Evolutionary conservation across 2,888 invertebrate species (phyloP).

Genomic region (Digitonthophagus gazella): DNA sequence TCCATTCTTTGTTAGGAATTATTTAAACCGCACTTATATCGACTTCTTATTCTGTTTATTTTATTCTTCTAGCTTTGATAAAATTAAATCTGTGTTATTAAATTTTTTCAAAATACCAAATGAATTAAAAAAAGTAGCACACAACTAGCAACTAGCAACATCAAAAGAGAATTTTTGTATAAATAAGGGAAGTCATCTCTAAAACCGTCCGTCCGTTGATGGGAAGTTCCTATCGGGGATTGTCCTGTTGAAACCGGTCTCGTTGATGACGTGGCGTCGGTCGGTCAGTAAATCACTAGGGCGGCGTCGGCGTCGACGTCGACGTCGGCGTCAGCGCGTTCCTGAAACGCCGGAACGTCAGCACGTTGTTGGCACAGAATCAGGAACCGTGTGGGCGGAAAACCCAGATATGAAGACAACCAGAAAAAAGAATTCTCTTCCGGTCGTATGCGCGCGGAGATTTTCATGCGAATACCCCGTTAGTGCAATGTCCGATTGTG

Average conservation of each 20-base stretch:
- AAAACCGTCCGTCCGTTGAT: too few relatives aligned
- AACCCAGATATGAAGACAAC: not conserved
- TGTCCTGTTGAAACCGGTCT: not conserved
- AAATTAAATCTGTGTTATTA: too few relatives aligned
- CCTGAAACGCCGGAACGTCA: not conserved
- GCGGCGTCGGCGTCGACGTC: too few relatives aligned
- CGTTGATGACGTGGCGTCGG: not conserved
- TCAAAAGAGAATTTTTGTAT: too few relatives aligned
- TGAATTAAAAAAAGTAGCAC: too few relatives aligned
- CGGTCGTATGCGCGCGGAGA: not conserved
- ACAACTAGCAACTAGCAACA: too few relatives aligned
- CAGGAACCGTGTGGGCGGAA: not conserved
- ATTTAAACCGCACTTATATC: not conserved
- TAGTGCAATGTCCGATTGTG: too few relatives aligned
- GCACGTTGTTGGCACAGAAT: not conserved
- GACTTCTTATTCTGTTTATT: not conserved
- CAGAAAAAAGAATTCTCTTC: not conserved
- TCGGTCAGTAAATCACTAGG: not conserved
- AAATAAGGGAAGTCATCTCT: too few relatives aligned
- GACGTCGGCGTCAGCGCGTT: not conserved
- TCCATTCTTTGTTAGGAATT: not conserved
- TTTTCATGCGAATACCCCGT: not conserved
- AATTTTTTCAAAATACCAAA: too few relatives aligned
- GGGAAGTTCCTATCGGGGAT: too few relatives aligned
- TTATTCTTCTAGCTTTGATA: too few relatives aligned